Base-by-base conservation (phyloP, 2,888 invertebrate genomes). In the Cantharis rustica region DNA sequence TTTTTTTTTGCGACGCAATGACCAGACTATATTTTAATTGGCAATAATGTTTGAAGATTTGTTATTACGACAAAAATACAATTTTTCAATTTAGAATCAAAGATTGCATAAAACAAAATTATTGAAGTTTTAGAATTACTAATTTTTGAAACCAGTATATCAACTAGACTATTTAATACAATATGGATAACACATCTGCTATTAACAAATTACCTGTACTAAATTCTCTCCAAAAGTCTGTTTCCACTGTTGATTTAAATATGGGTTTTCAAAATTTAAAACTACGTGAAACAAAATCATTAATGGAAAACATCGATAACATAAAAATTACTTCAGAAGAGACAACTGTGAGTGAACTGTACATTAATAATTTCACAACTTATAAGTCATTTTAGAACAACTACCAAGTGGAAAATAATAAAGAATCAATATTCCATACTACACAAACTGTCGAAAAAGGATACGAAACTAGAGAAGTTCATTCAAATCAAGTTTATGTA, bases 401-500 rank as follows among this genome's bases (percentile, higher is more conserved):
- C 2, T 75, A 71, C 15, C 77, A 71, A 13, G 68, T 27, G 16
- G 69, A 75, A 13, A 70, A 75, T 71, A 76, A 64, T 16, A 69
- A 64, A 11, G 79, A 75, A 16, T 63, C 77, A 63, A 16, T 75
- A n/a, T 27, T 47, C 15, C 23, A 16, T 23, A 31, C 66, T 11
- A 75, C 71, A 27, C 66, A 70, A 68, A 76, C 31, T 61, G 78
- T 80, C 17, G 79, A 81, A 27, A 80, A 72, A 27, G 77, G 76
- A 10, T 80, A 83, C 11, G 79, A 82, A 79, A 86, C 87, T 5
- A 83, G 81, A 72, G 86, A 86, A 77, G 81, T 82, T 3, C 76
- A 80, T 16, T 85, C 85, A 7, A 85, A 86, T 69, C 84, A 85
- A 78, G 81, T 84, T 5, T 84, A 83, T 64, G 88, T 90, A 16